Base-by-base conservation (phyloP, 2,797 vertebrate species). In the Columba guinea region DNA sequence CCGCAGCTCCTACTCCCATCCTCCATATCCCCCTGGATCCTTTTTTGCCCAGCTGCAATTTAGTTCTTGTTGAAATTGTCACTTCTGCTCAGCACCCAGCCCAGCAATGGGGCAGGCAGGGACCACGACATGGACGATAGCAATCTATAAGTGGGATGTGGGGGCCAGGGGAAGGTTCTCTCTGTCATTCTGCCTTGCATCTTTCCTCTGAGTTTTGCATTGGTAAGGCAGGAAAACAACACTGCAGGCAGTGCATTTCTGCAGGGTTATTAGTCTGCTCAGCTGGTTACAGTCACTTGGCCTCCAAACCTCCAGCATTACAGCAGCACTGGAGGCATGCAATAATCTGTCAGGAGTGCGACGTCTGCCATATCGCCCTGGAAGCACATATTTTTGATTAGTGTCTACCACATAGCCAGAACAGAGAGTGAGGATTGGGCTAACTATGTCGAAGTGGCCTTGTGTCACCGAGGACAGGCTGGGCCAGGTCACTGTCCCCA, bases 101-200 rank as follows among this genome's bases (percentile, higher is more conserved):
- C 24, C 37, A 6, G 58, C 1, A 2, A 39, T 0, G 0, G 22
- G 34, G 55, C 60, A n/a, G 22, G 2, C 48, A 48, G 56, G 56
- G 64, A 67, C 20, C 34, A 17, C 0, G 0, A 1, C 46, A 20
- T 0, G 0, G 41, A 44, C 10, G 6, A 4, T 1, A 84, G 32
- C 10, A 0, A 63, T 20, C 62, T 28, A 4, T n/a, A 49, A 15
- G 55, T 1, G 2, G 28, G 51, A 51, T 62, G 0, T 73, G 78
- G 24, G 74, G 16, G 89, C 64, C 35, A 63, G 63, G 34, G 64
- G 46, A 80, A 80, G 37, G 23, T 48, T 58, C 26, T 62, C 7
- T 32, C 76, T 92, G 90, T 39, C 48, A 3, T 58, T 70, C 82
- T 16, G 53, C 22, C 48, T 73, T 2, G 1, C 62, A 26, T 51